Evolutionary conservation across 2,888 invertebrate species (phyloP).

Genomic region (Griposia aprilina): DNA sequence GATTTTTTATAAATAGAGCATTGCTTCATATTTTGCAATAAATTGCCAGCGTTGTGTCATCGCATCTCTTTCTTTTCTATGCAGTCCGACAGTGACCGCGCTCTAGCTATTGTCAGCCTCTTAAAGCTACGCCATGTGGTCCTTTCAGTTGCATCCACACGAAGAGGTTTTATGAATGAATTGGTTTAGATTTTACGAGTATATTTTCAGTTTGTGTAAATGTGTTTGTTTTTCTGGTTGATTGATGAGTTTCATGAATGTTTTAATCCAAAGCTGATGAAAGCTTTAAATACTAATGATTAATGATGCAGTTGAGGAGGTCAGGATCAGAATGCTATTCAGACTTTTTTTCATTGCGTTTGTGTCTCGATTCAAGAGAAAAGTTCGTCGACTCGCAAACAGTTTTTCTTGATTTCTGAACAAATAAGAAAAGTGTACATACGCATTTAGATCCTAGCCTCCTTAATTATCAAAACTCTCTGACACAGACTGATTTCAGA

Average conservation of each 20-base stretch:
- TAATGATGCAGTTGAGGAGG: neutral
- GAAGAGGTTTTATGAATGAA: constrained; percentile 44
- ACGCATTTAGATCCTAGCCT: neutral
- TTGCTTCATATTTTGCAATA: too few relatives aligned
- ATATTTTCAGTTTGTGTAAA: neutral
- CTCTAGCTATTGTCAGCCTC: too few relatives aligned
- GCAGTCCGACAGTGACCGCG: too few relatives aligned
- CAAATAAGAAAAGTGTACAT: too few relatives aligned
- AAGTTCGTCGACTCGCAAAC: neutral
- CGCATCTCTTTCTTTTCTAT: too few relatives aligned
- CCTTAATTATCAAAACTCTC: neutral
- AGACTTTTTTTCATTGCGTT: too few relatives aligned
- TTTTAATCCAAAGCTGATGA: constrained; percentile 5
- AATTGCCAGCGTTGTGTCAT: too few relatives aligned
- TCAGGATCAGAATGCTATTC: neutral
- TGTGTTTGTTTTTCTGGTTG: neutral
- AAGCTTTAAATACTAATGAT: neutral
- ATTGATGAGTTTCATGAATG: constrained; percentile 4
- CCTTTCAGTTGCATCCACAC: constrained; percentile 40
- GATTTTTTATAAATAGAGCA: too few relatives aligned
- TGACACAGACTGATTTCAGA: neutral
- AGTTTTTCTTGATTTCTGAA: neutral
- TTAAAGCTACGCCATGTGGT: constrained; percentile 28
- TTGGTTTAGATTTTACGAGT: constrained; percentile 28
- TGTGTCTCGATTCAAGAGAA: neutral